phyloP scores from a whole-genome alignment of 2,113 vertebrate species.

The Microtus ochrogaster region DNA sequence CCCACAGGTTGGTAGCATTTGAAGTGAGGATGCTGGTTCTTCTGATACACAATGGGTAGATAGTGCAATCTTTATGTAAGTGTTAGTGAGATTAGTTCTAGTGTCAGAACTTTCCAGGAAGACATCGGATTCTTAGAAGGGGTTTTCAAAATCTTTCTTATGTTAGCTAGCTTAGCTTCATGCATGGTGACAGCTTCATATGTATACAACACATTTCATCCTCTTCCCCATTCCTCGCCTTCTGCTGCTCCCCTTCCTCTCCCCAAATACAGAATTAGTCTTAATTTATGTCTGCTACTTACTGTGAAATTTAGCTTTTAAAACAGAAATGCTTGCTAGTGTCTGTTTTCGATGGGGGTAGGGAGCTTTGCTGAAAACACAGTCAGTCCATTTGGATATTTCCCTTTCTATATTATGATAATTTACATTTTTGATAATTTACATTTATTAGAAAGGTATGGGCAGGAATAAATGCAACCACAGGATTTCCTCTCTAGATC shows the following conservation, averaged over 20 bases:
- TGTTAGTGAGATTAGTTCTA: neutral
- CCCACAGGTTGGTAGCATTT: neutral
- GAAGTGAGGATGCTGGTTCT: neutral
- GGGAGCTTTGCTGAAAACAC: neutral
- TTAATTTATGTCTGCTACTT: neutral
- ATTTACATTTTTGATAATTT: neutral
- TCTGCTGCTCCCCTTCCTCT: neutral
- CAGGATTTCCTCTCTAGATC: neutral
- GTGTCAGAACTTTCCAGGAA: neutral
- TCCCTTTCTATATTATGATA: neutral
- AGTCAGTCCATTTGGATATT: neutral
- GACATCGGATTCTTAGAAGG: neutral
- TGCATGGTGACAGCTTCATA: neutral
- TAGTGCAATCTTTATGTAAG: neutral
- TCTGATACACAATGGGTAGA: neutral
- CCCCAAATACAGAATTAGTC: neutral
- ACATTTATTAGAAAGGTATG: neutral
- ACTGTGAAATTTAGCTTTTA: neutral
- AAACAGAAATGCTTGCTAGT: neutral
- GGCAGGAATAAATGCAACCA: neutral
- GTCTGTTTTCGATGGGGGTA: neutral
- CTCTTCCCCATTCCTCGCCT: too few species aligned
- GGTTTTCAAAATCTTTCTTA: neutral
- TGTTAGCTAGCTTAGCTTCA: neutral
- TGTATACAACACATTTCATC: neutral